Percentiles rank a stretch among this genome's conserved stretches.
Conservation (phyloP, 2,888 invertebrate species). For the Scaptomyza parva region DNA sequence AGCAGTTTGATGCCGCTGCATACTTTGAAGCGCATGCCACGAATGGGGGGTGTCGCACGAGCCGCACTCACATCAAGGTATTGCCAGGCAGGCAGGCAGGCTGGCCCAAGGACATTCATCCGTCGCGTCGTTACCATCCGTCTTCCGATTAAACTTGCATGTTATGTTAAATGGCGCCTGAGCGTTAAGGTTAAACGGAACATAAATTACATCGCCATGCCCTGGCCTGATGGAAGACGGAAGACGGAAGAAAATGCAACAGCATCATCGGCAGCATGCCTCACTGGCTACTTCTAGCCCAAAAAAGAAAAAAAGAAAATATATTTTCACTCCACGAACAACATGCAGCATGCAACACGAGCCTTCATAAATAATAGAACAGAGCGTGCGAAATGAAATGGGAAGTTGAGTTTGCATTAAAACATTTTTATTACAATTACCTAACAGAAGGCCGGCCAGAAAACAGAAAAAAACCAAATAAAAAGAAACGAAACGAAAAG, state of each 20-base stretch:
- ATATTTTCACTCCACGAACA: constrained; percentile 67
- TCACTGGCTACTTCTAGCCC: constrained; percentile 29
- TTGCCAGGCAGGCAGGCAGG: background rate
- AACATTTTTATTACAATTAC: constrained; percentile 60
- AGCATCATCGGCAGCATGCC: constrained; percentile 33
- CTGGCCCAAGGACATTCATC: constrained; percentile 44
- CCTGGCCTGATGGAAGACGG: constrained; percentile 19
- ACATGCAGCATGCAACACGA: constrained; percentile 33
- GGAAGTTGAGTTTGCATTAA: constrained; percentile 58
- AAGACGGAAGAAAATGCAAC: constrained; percentile 13
- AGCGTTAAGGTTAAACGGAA: constrained; percentile 77
- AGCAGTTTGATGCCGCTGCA: constrained; percentile 60
- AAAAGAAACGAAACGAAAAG: background rate
- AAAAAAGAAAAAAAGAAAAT: constrained; percentile 28
- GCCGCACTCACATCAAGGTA: constrained; percentile 23
- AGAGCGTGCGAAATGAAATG: constrained; percentile 57
- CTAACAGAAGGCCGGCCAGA: background rate
- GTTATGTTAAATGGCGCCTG: constrained; percentile 73
- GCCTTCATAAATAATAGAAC: constrained; percentile 66
- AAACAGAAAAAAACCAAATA: constrained; percentile 8
- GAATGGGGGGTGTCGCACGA: constrained; percentile 22
- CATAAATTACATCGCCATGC: constrained; percentile 64
- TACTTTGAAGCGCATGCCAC: constrained; percentile 52
- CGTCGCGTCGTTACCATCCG: constrained; percentile 8
- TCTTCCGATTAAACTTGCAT: constrained; percentile 75